Base-by-base conservation (phyloP, 2,888 invertebrate species). In the Pristionchus exspectatus region DNA sequence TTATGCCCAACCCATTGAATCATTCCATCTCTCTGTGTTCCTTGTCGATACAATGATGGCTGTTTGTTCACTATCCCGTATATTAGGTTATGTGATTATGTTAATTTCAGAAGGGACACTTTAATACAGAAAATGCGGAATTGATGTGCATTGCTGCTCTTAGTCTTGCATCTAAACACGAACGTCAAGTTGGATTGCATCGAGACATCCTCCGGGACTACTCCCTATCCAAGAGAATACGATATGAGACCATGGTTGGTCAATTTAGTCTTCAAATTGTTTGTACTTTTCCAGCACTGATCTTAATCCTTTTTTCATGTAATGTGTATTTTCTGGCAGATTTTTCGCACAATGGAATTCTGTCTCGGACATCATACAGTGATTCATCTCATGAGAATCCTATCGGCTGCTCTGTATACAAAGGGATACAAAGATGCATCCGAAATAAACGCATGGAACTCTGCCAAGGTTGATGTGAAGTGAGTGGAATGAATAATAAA, bases 71-170 rank as follows among this genome's bases (percentile, higher is more conserved):
- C 7, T 85, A 21, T 38, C 21, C 74, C 14, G 14, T 30, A 33
- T 33, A 74, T 74, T 74, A 21, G 2, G 2, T 21, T 30, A 18
- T 33, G 74, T 74, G 14, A 44, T 30, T 21, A 27, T 21, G 12
- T n/a, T 83, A 10, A 9, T 77, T 77, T 2, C 83, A 83, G 83
- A 50, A 27, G 54, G 33, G 33, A 27, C 14, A 54, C n/a, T 33
- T 85, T 4, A 85, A 44, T 30, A 16, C 59, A 2, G 85, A 85
- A 33, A 85, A 56, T 16, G 85, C 85, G 1, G 85, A 85, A 63
- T 56, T 85, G 56, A 85, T 63, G 59, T 85, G 85, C 44, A 85
- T 85, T 16, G 56, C 63, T 16, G 85, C 85, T 16, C 63, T 85
- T 5, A 56, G 63, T 85, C 63, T 85, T 14, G 85, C 85, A 33